Base-by-base conservation (phyloP, 1,140 invertebrate species). In the Heliconius nattereri region DNA sequence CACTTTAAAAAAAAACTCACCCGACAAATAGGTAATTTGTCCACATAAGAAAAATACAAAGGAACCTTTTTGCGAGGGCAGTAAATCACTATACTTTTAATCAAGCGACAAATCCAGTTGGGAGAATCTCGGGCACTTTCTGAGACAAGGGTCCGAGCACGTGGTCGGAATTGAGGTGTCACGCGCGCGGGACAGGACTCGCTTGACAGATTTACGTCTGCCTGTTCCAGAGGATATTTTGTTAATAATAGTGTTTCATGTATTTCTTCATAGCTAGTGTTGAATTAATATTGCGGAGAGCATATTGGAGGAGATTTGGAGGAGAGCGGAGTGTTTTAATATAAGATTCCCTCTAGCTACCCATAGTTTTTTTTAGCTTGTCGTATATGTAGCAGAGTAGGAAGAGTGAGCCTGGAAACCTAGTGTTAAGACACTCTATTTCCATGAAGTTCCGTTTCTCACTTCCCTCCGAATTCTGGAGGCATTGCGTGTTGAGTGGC, bases 11-110 rank as follows among this genome's bases (percentile, higher is more conserved):
- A 66, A 23, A 66, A 66, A 29, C 5, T n/a, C 2, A 16, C 26
- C 23, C 23, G 5, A 66, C 60, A 66, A 66, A 66, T 66, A 29
- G 60, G 60, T 66, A 26, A 66, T 66, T 66, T 66, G 60, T 66
- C 60, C 60, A 66, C 13, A 66, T 29, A 29, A 29, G 26, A 66
- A 66, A 66, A 66, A 66, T 29, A 66, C 26, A 66, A 66, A 29
- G 60, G 40, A 45, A 16, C 23, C 60, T 66, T 66, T 66, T 66
- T 66, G 60, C 23, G 23, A 66, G n/a, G 26, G 26, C 60, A 66
- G 35, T 76, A 76, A 76, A 76, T 70, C 75, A 70, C 60, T 40
- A 76, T 76, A 76, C 57, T 76, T 76, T 76, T 76, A 76, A 76
- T 76, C 75, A 76, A 76, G 75, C 37, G 40, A 76, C 75, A 76